Evolutionary conservation across 92 coral and sea anemone species (phyloP).

Genomic region (Blastomussa wellsi): DNA sequence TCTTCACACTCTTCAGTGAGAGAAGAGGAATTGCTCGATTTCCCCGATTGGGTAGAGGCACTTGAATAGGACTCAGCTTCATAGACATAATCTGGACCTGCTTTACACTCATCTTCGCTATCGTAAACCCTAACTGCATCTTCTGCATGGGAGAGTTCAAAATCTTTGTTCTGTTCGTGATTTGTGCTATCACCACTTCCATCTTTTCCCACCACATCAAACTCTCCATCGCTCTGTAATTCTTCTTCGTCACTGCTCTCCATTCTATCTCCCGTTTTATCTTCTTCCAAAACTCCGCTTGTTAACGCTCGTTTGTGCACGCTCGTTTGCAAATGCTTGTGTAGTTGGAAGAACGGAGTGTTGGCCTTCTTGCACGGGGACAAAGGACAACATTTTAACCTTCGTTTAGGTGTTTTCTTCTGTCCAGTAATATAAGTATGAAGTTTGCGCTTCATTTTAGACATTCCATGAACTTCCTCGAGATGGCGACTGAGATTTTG

Average conservation of each 20-base stretch:
- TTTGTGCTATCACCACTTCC: too few species aligned
- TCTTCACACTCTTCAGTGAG: conserved; percentile 21
- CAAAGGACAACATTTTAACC: conserved; percentile 32
- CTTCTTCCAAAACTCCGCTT: too few species aligned
- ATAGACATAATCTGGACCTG: too few species aligned
- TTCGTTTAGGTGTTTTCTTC: conserved; percentile 21
- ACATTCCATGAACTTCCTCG: conserved; percentile 38
- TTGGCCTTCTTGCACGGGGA: conserved; percentile 20
- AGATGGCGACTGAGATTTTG: conserved; percentile 31
- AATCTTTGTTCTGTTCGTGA: too few species aligned
- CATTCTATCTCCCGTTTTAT: too few species aligned
- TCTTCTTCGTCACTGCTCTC: conserved; percentile 15
- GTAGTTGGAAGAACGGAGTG: conserved; percentile 16
- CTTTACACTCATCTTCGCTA: too few species aligned
- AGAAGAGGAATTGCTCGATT: conserved; percentile 8
- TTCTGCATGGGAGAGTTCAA: too few species aligned
- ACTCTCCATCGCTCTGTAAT: background rate
- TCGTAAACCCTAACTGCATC: too few species aligned
- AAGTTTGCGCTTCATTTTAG: conserved; percentile 38
- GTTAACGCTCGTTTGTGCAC: conserved; percentile 12
- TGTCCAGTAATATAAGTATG: conserved; percentile 34
- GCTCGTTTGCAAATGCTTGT: conserved; percentile 29
- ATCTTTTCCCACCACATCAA: too few species aligned
- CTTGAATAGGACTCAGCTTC: too few species aligned
- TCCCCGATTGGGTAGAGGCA: too few species aligned